Percentiles rank a stretch among this genome's conserved stretches.
Conservation (phyloP, 2,888 invertebrate species). For the Xestia ashworthii region DNA sequence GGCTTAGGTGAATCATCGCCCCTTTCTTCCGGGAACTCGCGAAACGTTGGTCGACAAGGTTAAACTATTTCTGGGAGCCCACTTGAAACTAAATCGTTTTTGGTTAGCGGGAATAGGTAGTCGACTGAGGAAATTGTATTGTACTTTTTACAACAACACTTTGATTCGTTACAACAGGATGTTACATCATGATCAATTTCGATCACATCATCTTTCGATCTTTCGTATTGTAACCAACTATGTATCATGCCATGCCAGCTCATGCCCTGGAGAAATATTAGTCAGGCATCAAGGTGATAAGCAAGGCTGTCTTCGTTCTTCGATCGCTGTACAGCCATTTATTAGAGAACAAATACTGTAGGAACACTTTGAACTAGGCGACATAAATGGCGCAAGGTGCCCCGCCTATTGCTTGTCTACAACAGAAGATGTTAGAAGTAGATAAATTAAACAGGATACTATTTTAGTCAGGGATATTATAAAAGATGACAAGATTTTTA, state of each 20-base stretch:
- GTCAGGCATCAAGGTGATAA: background rate
- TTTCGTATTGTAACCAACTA: background rate
- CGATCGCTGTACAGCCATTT: slow-evolving; percentile 8
- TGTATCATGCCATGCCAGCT: background rate
- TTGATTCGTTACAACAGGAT: background rate
- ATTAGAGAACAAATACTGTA: slow-evolving; percentile 1
- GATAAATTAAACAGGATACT: slow-evolving; percentile 14
- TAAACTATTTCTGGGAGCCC: slow-evolving; percentile 56
- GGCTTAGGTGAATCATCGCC: slow-evolving; percentile 50
- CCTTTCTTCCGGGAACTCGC: slow-evolving; percentile 60
- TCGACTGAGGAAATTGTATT: slow-evolving; percentile 10
- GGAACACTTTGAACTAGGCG: slow-evolving; percentile 9
- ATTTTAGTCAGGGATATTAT: background rate
- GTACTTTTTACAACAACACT: background rate
- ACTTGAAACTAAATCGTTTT: slow-evolving; percentile 57
- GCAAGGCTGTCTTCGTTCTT: background rate
- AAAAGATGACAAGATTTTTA: background rate
- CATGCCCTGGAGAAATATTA: background rate
- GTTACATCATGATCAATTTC: background rate
- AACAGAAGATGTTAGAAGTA: slow-evolving; percentile 7
- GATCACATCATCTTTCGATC: background rate
- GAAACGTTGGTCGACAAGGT: slow-evolving; percentile 58
- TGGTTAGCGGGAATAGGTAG: slow-evolving; percentile 34
- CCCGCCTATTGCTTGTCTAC: slow-evolving; percentile 36
- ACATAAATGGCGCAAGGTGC: slow-evolving; percentile 16